Base-by-base conservation (phyloP, 92 coral and sea anemone species). In the Siderastrea siderea region DNA sequence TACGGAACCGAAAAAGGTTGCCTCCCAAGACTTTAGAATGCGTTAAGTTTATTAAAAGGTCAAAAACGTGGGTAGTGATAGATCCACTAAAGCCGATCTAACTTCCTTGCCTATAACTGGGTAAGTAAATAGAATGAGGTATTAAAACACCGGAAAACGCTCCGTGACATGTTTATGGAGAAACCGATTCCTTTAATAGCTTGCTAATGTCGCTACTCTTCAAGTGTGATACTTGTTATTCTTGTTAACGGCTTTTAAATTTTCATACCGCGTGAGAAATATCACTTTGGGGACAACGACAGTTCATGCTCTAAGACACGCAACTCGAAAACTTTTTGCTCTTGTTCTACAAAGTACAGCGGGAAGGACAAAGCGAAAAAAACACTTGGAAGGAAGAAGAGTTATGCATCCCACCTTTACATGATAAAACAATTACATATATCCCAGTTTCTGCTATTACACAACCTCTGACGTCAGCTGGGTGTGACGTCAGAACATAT, bases 401-500 rank as follows among this genome's bases (percentile, higher is more conserved):
- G 4, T 13, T 61, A 13, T 3, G 53, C 12, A 5, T 71, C 2
- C 15, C 55, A 12, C 55, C 53, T 54, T 71, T 45, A 71, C 55
- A 47, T 15, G 38, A 61, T 53, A n/a, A 15, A 47, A 71, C 75
- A 16, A 5, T 3, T 63, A 63, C 14, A 2, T 63, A 16, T 1
- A 48, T 72, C 59, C 49, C 26, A 3, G 1, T 46, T 6, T 53
- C 57, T 53, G 57, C 38, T 7, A 26, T 74, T 74, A 52, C 63
- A 55, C 48, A 61, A 78, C 16, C 47, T 61, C 45, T 67, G 64
- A 80, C 84, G 74, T 67, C 60, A 67, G 5, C n/a, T 26, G 7
- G 1, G 69, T 63, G 60, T 80, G 62, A 66, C 63, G 74, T 65
- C 84, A 68, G 26, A 68, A 50, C 72, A 26, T 50, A 51, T 62